phyloP scores from a whole-genome alignment of 2,888 invertebrate species.

The Cryptus viduatorius region DNA sequence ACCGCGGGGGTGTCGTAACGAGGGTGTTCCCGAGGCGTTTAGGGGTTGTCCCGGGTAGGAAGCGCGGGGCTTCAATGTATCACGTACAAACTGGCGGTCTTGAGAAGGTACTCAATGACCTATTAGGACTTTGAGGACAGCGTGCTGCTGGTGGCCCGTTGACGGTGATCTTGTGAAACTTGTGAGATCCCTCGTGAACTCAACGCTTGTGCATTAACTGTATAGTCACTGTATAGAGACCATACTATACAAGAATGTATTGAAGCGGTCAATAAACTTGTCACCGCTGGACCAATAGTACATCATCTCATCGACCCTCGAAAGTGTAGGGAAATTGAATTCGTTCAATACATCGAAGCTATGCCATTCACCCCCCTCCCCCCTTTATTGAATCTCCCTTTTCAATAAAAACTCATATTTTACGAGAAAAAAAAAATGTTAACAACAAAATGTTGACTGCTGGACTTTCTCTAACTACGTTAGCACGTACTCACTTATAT shows the following conservation, averaged over 20 bases:
- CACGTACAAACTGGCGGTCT: constrained; percentile 68
- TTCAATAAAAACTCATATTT: constrained; percentile 68
- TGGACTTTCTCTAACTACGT: constrained; percentile 7
- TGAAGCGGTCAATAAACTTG: constrained; percentile 72
- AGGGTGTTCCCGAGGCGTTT: constrained; percentile 61
- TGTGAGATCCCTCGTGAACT: constrained; percentile 44
- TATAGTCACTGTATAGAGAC: constrained; percentile 29
- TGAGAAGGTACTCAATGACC: constrained; percentile 69
- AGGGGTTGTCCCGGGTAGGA: constrained; percentile 51
- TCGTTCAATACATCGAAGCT: constrained; percentile 39
- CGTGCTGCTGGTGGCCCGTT: constrained; percentile 62
- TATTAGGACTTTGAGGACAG: constrained; percentile 71
- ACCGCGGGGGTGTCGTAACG: constrained; percentile 50
- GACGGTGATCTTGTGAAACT: constrained; percentile 68
- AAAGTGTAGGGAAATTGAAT: constrained; percentile 56
- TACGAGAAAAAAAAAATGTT: not conserved
- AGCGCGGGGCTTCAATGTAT: constrained; percentile 64
- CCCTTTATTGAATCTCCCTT: constrained; percentile 73
- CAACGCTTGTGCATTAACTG: constrained; percentile 24
- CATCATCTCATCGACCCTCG: constrained; percentile 67
- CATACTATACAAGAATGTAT: constrained; percentile 49
- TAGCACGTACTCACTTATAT: constrained; percentile 24
- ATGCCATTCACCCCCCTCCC: constrained; percentile 61
- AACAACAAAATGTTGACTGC: not conserved
- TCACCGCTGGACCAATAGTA: constrained; percentile 72